These are phyloP conservation scores for Actinernus sp. DNA, from an alignment of 92 coral and sea anemone genomes.

Conservation along the genomic window DNA sequence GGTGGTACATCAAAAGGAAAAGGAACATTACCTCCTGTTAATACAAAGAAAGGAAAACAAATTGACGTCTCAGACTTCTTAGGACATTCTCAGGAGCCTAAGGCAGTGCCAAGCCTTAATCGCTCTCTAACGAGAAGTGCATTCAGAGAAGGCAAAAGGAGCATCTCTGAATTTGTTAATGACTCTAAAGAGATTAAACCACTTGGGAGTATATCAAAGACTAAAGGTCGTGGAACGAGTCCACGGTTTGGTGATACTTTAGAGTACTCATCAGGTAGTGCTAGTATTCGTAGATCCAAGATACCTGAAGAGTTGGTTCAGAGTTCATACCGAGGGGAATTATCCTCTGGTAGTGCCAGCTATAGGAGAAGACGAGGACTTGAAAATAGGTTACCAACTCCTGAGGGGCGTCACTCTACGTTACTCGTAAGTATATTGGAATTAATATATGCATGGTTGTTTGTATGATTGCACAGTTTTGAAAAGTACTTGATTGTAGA, in stretches of 20 bases:
- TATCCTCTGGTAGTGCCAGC: slow-evolving; percentile 76
- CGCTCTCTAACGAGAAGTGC: slow-evolving; percentile 86
- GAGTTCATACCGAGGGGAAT: slow-evolving; percentile 59
- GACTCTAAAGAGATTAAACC: slow-evolving; percentile 94
- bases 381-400: slow-evolving; percentile 80
- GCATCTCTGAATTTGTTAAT: slow-evolving; percentile 82
- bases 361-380: slow-evolving; percentile 58
- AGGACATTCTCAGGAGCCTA: slow-evolving; percentile 76
- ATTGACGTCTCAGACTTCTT: slow-evolving; percentile 98
- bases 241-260: slow-evolving; percentile 42
- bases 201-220: slow-evolving; percentile 86
- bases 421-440: slow-evolving; percentile 70
- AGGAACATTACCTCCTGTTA: slow-evolving; percentile 93
- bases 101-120: slow-evolving; percentile 63
- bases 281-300: slow-evolving; percentile 53
- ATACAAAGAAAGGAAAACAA: slow-evolving; percentile 86
- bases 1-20: slow-evolving; percentile 30
- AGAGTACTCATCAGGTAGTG: slow-evolving; percentile 58
- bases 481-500: too few species aligned
- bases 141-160: slow-evolving; percentile 75
- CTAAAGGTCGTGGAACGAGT: slow-evolving; percentile 58
- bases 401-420: slow-evolving; percentile 84
- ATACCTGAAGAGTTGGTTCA: slow-evolving; percentile 78
- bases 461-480: too few species aligned
- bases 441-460: not conserved